phyloP scores from a whole-genome alignment of 2,113 vertebrate genomes.

The Scomber scombrus region DNA sequence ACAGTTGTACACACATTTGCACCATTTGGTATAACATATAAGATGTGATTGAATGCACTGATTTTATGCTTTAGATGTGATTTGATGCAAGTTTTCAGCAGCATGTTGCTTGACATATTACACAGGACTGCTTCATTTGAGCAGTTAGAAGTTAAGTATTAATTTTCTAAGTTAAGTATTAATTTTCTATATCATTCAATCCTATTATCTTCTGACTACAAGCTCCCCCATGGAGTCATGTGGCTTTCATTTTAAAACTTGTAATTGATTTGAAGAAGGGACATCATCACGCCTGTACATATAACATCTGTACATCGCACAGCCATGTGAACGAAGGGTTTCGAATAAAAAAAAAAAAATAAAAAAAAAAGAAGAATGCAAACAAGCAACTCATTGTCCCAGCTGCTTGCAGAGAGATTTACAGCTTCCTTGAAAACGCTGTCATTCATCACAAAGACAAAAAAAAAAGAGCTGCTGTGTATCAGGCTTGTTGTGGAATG shows the following conservation, averaged over 20 bases:
- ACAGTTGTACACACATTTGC: background rate
- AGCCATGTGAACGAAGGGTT: background rate
- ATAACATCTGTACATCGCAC: background rate
- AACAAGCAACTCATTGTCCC: background rate
- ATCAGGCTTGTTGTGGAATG: background rate
- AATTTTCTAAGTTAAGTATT: no score
- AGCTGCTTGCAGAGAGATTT: background rate
- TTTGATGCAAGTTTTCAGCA: no score
- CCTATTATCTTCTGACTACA: no score
- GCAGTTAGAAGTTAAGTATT: no score
- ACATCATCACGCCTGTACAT: no score
- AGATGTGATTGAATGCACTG: background rate
- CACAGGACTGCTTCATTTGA: no score
- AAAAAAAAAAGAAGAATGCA: background rate
- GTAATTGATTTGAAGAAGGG: background rate
- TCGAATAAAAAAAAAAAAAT: background rate
- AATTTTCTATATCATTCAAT: background rate
- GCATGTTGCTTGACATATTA: no score
- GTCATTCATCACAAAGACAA: background rate
- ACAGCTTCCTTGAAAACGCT: background rate
- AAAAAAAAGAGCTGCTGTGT: slow-evolving; percentile 1
- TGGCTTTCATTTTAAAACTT: background rate
- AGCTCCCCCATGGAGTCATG: background rate
- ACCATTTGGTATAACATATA: background rate
- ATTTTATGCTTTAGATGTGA: no score